These are phyloP conservation scores for Pimephales promelas DNA, from an alignment of 2,113 vertebrate genomes.

Conservation along the genomic window DNA sequence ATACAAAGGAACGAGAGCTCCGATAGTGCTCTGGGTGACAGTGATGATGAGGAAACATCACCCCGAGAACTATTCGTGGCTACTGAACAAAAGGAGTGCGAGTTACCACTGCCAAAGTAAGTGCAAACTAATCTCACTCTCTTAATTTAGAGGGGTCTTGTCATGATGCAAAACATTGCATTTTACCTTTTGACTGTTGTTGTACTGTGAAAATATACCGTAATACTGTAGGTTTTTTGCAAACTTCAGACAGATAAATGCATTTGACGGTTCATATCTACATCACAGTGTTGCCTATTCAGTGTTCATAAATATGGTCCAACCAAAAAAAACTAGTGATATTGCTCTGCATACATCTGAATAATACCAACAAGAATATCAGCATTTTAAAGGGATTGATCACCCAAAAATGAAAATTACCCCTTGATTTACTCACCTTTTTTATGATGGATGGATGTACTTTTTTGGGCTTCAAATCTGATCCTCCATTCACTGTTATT, in stretches of 20 bases:
- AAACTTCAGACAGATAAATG: not conserved
- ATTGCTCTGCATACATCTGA: not conserved
- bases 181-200: not conserved
- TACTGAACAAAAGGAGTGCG: slow-evolving; percentile 71
- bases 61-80: slow-evolving; percentile 50
- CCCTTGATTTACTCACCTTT: too few species aligned
- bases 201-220: too few species aligned
- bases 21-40: slow-evolving; percentile 84
- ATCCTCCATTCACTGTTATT: too few species aligned
- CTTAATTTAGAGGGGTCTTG: not conserved
- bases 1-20: slow-evolving; percentile 82
- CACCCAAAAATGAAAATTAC: too few species aligned
- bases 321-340: not conserved
- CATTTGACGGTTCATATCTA: not conserved
- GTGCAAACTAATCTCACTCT: not conserved
- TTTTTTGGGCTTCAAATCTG: too few species aligned
- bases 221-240: too few species aligned
- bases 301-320: not conserved
- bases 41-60: slow-evolving; percentile 76
- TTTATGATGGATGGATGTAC: too few species aligned
- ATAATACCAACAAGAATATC: not conserved
- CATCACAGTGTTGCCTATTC: not conserved
- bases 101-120: slow-evolving; percentile 85
- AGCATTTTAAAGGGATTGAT: too few species aligned
- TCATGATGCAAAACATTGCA: not conserved